These are phyloP conservation scores for Hycleus cichorii DNA, from an alignment of 1,140 invertebrate species.

Conservation along the genomic window DNA sequence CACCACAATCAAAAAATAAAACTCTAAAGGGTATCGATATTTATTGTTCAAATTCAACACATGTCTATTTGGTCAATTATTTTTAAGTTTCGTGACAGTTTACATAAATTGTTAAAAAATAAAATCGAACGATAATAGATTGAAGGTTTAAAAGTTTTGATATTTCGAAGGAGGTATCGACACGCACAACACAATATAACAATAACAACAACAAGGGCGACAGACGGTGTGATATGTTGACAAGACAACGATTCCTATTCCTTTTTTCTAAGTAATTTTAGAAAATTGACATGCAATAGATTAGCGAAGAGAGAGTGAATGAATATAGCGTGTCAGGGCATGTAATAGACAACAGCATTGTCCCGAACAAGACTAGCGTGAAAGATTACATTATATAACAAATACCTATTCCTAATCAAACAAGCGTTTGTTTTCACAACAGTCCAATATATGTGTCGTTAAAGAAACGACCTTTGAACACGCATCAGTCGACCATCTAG, in stretches of 20 bases:
- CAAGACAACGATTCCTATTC: slow-evolving; percentile 29
- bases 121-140: too few relatives aligned
- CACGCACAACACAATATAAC: too few relatives aligned
- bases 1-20: too few relatives aligned
- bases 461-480: slow-evolving; percentile 28
- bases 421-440: slow-evolving; percentile 35
- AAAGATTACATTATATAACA: slow-evolving; percentile 36
- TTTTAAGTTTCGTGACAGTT: too few relatives aligned
- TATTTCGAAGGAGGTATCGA: too few relatives aligned
- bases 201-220: slow-evolving; percentile 9
- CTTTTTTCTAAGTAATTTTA: slow-evolving; percentile 22
- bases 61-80: too few relatives aligned
- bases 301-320: not conserved
- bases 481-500: slow-evolving; percentile 16
- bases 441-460: slow-evolving; percentile 33
- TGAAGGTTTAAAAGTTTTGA: too few relatives aligned
- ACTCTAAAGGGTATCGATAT: too few relatives aligned
- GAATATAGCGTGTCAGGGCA: slow-evolving; percentile 10
- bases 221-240: slow-evolving; percentile 39
- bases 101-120: too few relatives aligned
- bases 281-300: slow-evolving; percentile 28
- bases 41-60: too few relatives aligned
- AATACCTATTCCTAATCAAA: slow-evolving; percentile 36
- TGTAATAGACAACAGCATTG: slow-evolving; percentile 24
- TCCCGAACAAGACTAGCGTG: slow-evolving; percentile 29